phyloP scores from a whole-genome alignment of 2,113 vertebrate species.

The Raja brachyura region DNA sequence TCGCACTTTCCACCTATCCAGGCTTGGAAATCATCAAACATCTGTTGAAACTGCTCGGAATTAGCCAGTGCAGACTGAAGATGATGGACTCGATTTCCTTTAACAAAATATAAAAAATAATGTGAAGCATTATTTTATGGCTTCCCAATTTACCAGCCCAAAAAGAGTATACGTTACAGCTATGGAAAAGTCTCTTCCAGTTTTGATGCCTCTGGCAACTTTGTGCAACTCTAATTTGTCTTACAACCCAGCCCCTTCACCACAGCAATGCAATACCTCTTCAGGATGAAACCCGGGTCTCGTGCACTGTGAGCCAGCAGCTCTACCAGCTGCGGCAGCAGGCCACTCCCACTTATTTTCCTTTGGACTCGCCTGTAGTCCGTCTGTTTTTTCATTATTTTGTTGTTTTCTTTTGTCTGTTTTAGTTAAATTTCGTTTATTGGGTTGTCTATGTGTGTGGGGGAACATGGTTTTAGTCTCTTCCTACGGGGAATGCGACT shows the following conservation, averaged over 20 bases:
- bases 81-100: constrained; percentile 76
- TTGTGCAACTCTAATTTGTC: neutral
- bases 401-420: no score
- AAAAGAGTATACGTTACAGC: neutral
- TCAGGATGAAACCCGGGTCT: no score
- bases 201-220: neutral
- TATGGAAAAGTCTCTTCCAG: no score
- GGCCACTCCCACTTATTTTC: no score
- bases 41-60: constrained; percentile 90
- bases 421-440: no score
- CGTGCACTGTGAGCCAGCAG: no score
- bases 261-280: neutral
- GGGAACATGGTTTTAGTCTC: no score
- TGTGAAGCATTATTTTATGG: neutral
- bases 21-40: constrained; percentile 79
- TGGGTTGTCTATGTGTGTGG: no score
- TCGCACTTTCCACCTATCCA: constrained; percentile 77
- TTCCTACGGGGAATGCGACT: no score
- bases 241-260: neutral
- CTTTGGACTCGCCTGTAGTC: no score
- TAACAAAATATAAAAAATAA: constrained; percentile 42
- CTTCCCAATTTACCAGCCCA: neutral
- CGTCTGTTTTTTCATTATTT: no score
- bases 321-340: no score
- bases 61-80: constrained; percentile 78